phyloP scores from a whole-genome alignment of 2,113 vertebrate genomes.

The Monopterus albus region DNA sequence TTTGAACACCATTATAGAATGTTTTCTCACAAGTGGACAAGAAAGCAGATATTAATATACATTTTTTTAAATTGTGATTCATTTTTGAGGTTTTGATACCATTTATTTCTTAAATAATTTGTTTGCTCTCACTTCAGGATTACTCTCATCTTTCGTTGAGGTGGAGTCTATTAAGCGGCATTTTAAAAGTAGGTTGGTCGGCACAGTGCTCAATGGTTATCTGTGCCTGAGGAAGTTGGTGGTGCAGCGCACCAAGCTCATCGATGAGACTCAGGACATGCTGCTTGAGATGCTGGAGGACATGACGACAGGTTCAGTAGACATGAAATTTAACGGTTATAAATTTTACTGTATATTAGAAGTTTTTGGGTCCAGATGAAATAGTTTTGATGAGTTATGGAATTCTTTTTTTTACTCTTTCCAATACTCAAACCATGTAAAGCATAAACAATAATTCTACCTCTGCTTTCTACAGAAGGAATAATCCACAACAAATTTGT shows the following conservation, averaged over 20 bases:
- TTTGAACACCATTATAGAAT: background rate
- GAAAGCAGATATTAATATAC: too few relatives aligned
- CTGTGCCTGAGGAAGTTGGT: conserved; percentile 95
- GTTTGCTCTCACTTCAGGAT: conserved; percentile 76
- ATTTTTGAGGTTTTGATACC: too few relatives aligned
- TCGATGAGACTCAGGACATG: conserved; percentile 99
- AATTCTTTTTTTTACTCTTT: too few relatives aligned
- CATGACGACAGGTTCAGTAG: conserved; percentile 92
- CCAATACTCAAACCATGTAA: too few relatives aligned
- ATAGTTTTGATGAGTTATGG: too few relatives aligned
- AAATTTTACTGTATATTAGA: background rate
- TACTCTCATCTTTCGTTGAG: conserved; percentile 97
- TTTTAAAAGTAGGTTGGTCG: conserved; percentile 96
- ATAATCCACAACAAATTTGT: background rate
- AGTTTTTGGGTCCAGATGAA: too few relatives aligned
- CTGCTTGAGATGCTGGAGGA: conserved; percentile 99
- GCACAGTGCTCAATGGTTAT: conserved; percentile 97
- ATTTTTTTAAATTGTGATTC: too few relatives aligned
- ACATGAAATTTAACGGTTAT: too few relatives aligned
- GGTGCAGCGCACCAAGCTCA: conserved; percentile 98
- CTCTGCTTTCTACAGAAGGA: background rate
- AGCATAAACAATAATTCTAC: too few relatives aligned
- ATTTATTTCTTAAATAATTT: too few relatives aligned
- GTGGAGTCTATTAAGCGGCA: conserved; percentile 98
- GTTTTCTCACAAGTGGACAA: too few relatives aligned